Percentiles rank a stretch among this genome's conserved stretches.
phyloP scores from a whole-genome alignment of 2,113 vertebrate species.

The Callithrix jacchus region DNA sequence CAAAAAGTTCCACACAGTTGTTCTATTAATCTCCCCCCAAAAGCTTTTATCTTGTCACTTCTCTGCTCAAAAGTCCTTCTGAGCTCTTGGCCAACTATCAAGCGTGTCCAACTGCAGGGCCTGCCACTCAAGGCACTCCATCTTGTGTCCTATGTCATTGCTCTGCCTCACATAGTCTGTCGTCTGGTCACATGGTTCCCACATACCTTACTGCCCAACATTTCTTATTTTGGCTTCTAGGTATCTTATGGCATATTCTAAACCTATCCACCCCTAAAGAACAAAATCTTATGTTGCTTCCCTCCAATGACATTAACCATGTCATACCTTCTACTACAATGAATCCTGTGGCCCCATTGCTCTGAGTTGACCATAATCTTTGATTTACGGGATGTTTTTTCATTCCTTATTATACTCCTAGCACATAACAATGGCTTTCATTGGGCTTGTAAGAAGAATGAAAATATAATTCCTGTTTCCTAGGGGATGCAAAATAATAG shows the following conservation, averaged over 20 bases:
- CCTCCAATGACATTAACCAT: background rate
- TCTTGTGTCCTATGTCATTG: background rate
- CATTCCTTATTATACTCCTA: background rate
- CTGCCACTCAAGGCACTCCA: background rate
- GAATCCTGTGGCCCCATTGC: background rate
- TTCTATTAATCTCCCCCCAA: background rate
- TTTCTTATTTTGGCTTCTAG: background rate
- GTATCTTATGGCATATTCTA: background rate
- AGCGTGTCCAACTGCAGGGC: background rate
- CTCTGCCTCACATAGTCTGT: background rate
- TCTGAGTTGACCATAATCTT: background rate
- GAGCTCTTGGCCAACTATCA: background rate
- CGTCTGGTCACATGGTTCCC: background rate
- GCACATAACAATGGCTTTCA: background rate
- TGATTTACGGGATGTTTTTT: background rate
- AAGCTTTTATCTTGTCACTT: background rate
- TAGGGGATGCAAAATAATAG: background rate
- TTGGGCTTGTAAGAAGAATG: background rate
- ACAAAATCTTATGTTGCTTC: background rate
- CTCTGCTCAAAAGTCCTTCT: background rate
- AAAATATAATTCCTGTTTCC: conserved; percentile 6
- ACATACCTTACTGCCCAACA: background rate
- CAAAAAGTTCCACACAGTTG: background rate
- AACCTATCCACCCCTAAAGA: background rate
- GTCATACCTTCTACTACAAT: background rate